phyloP scores from a whole-genome alignment of 1,140 invertebrate genomes.

The Bombyx mori region DNA sequence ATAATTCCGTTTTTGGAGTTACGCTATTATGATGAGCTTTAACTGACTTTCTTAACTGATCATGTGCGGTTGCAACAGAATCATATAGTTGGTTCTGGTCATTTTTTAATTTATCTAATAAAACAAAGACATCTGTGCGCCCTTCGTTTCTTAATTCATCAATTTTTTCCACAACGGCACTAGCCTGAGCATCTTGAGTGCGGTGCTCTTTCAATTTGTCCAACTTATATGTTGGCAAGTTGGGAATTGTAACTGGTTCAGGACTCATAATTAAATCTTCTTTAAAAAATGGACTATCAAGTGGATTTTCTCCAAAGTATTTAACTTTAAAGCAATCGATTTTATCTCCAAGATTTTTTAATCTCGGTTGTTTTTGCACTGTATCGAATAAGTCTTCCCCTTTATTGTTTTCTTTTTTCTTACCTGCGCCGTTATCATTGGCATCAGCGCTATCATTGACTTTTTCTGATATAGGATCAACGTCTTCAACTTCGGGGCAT shows the following conservation, averaged over 20 bases:
- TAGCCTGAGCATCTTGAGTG: slow-evolving; percentile 13
- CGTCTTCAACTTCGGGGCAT: slow-evolving; percentile 68
- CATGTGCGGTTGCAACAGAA: slow-evolving; percentile 9
- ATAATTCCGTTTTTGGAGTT: slow-evolving; percentile 4
- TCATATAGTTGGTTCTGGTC: slow-evolving; percentile 15
- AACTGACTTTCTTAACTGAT: slow-evolving; percentile 5
- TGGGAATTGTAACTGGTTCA: slow-evolving; percentile 39
- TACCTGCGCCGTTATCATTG: slow-evolving; percentile 25
- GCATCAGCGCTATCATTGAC: slow-evolving; percentile 60
- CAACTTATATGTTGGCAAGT: slow-evolving; percentile 20
- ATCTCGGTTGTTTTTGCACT: slow-evolving; percentile 40
- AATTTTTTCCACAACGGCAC: slow-evolving; percentile 6
- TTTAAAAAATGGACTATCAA: slow-evolving; percentile 82
- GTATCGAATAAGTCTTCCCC: slow-evolving; percentile 25
- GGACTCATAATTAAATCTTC: slow-evolving; percentile 69
- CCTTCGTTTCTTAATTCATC: slow-evolving; percentile 13
- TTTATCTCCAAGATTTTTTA: slow-evolving; percentile 76
- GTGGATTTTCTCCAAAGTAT: slow-evolving; percentile 80
- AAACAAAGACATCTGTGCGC: slow-evolving; percentile 19
- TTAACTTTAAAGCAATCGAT: slow-evolving; percentile 82
- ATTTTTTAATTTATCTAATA: slow-evolving; percentile 24
- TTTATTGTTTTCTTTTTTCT: slow-evolving; percentile 21
- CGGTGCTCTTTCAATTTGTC: slow-evolving; percentile 12
- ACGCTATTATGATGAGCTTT: slow-evolving; percentile 8
- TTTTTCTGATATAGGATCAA: slow-evolving; percentile 71